Evolutionary conservation across 2,888 invertebrate genomes (phyloP).

Genomic region (Drosophila cognata): DNA sequence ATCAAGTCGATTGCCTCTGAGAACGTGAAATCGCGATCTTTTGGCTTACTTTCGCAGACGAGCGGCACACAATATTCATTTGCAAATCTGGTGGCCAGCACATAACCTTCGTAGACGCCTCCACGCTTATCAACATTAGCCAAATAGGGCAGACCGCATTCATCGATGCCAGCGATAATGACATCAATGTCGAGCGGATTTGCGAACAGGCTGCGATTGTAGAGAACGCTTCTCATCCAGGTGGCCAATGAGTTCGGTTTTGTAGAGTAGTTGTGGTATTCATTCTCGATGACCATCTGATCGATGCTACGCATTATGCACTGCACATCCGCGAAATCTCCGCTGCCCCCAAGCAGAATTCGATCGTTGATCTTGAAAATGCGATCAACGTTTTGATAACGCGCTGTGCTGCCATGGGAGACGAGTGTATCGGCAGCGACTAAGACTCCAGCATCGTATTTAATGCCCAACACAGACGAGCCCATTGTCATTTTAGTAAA

Average conservation of each 20-base stretch:
- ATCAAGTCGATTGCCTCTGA: not conserved
- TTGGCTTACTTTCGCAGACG: not conserved
- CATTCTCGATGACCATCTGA: not conserved
- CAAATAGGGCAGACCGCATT: not conserved
- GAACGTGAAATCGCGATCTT: conserved; percentile 2
- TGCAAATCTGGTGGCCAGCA: conserved; percentile 1
- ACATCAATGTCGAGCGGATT: not conserved
- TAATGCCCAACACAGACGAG: conserved; percentile 5
- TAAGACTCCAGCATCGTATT: conserved; percentile 5
- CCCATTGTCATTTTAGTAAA: not conserved
- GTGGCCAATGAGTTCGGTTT: not conserved
- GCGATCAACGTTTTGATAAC: conserved; percentile 1
- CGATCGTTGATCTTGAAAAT: conserved; percentile 2
- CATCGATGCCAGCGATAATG: conserved; percentile 4
- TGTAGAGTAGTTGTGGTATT: not conserved
- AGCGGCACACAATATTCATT: not conserved
- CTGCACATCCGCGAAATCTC: not conserved
- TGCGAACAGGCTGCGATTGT: not conserved
- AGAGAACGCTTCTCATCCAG: not conserved
- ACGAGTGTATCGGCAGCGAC: not conserved
- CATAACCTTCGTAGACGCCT: not conserved
- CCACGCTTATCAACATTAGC: not conserved
- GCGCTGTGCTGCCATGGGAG: not conserved
- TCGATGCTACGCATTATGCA: not conserved
- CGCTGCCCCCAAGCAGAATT: not conserved